Conservation (phyloP, 2,888 invertebrate species). For the Torymus tubicola region DNA sequence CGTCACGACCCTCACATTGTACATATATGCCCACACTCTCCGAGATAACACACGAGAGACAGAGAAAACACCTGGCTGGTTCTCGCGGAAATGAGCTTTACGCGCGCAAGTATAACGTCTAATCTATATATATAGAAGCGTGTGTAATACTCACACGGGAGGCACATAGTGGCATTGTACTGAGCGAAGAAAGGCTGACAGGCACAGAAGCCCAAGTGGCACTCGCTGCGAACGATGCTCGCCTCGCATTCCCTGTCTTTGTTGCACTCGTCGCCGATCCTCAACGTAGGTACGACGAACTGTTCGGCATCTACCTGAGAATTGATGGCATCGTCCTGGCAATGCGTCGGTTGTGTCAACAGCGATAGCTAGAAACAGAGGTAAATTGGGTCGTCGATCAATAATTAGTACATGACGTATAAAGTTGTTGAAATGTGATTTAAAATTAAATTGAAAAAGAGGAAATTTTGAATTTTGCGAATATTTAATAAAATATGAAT, state of each 20-base stretch:
- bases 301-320: slow-evolving; percentile 12
- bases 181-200: slow-evolving; percentile 90
- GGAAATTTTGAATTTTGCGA: no score
- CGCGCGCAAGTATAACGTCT: no score
- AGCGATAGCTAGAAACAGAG: slow-evolving; percentile 4
- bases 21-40: no score
- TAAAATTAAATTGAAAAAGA: no score
- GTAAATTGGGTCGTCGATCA: not conserved
- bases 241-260: slow-evolving; percentile 82
- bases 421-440: no score
- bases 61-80: no score
- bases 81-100: no score
- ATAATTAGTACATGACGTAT: no score
- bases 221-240: slow-evolving; percentile 81
- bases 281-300: slow-evolving; percentile 58
- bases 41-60: no score
- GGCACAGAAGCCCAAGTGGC: slow-evolving; percentile 84
- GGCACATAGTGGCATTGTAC: slow-evolving; percentile 87
- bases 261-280: slow-evolving; percentile 82
- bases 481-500: no score
- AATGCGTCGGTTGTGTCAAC: not conserved
- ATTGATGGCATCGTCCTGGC: slow-evolving; percentile 56
- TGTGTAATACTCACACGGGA: slow-evolving; percentile 83
- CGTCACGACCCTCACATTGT: no score
- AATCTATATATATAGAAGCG: no score